phyloP scores from a whole-genome alignment of 2,888 invertebrate genomes.

The Morpho deidamia region DNA sequence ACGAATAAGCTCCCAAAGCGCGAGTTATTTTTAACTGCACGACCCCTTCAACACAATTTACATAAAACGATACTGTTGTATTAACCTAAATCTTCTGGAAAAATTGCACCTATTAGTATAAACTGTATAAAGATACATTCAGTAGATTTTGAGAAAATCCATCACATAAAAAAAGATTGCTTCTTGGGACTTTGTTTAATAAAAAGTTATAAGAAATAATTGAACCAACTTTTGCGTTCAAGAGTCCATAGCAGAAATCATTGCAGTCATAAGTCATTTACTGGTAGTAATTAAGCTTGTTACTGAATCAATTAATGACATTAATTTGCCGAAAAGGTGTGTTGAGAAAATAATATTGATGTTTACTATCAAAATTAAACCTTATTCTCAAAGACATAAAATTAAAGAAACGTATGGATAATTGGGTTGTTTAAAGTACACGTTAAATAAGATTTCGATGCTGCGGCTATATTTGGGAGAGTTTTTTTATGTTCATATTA shows the following conservation, averaged over 20 bases:
- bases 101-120: too few species aligned
- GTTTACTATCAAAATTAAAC: background rate
- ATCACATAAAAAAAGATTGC: too few species aligned
- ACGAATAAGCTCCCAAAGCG: too few species aligned
- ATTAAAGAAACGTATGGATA: background rate
- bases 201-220: background rate
- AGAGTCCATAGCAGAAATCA: background rate
- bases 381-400: background rate
- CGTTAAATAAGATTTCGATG: background rate
- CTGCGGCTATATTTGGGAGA: constrained; percentile 7
- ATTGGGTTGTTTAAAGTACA: background rate
- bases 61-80: too few species aligned
- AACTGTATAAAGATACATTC: too few species aligned
- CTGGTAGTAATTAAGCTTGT: background rate
- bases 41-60: too few species aligned
- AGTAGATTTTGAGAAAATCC: too few species aligned
- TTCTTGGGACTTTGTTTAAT: too few species aligned
- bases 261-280: background rate
- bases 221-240: background rate
- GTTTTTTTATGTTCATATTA: background rate
- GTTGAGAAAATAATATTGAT: background rate
- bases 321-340: background rate
- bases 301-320: constrained; percentile 3
- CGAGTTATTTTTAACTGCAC: background rate
- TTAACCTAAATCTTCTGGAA: too few species aligned